Conservation (phyloP, 2,113 vertebrate species). For the Nyctibius bracteatus region DNA sequence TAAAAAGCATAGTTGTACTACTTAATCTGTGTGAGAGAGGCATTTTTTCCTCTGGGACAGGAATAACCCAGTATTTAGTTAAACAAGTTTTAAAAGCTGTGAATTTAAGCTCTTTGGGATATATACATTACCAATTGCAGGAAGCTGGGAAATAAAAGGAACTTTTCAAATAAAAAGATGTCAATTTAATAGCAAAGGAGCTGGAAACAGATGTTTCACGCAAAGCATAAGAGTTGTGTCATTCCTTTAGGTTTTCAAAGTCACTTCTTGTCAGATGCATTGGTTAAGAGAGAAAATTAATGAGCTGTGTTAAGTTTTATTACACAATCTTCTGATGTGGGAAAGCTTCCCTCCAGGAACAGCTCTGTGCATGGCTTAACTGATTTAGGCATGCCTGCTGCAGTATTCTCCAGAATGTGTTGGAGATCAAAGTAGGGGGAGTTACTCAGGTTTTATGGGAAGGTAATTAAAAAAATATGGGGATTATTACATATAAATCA, state of each 20-base stretch:
- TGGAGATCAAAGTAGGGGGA: slow-evolving; percentile 73
- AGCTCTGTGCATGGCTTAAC: slow-evolving; percentile 61
- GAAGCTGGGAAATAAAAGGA: slow-evolving; percentile 80
- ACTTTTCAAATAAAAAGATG: slow-evolving; percentile 82
- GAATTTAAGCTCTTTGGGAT: slow-evolving; percentile 69
- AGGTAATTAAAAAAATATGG: slow-evolving; percentile 75
- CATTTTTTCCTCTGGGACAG: slow-evolving; percentile 46
- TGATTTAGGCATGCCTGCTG: slow-evolving; percentile 66
- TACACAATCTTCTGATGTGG: slow-evolving; percentile 76
- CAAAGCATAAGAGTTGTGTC: slow-evolving; percentile 67
- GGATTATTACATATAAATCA: slow-evolving; percentile 64
- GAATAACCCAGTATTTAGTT: slow-evolving; percentile 50
- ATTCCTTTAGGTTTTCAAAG: slow-evolving; percentile 78
- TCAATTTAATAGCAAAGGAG: slow-evolving; percentile 78
- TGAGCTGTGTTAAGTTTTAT: slow-evolving; percentile 83
- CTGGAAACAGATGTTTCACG: slow-evolving; percentile 80
- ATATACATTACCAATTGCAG: slow-evolving; percentile 75
- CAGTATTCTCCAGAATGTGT: slow-evolving; percentile 66
- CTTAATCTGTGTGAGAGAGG: neutral
- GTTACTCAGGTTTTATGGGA: slow-evolving; percentile 70
- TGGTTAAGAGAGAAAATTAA: slow-evolving; percentile 82
- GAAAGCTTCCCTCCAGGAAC: slow-evolving; percentile 65
- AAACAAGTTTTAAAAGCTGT: slow-evolving; percentile 64
- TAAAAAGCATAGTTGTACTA: slow-evolving; percentile 45
- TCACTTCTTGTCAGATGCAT: slow-evolving; percentile 82